Evolutionary conservation across 2,888 invertebrate genomes (phyloP), one percentile per base, ranked within the genome.

Genomic region (Volucella inanis): DNA sequence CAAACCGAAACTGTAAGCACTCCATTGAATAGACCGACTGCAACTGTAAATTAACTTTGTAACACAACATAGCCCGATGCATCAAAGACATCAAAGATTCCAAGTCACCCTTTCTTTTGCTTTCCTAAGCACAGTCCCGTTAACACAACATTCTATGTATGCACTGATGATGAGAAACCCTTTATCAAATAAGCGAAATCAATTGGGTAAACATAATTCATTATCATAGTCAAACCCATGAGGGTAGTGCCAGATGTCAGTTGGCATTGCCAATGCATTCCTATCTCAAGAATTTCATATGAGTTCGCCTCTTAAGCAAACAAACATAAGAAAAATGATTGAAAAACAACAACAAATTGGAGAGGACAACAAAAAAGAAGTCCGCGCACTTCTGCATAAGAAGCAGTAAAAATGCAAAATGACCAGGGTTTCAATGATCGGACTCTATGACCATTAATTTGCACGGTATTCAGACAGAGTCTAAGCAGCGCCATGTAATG

Each of bases 171-270:
- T 65, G 65, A 43, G 74, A 68, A 85, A 64, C 71, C 71, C 65
- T 76, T 76, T 68, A 85, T 85, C 84, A 85, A 76, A 64, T 80
- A 81, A 77, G 67, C 64, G 71, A 47, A 67, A 72, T 81, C 81
- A 76, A 76, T 81, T 81, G 71, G 80, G 68, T 59, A 81, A 81
- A 81, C 85, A 81, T 85, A 81, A 75, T 85, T 85, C 85, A 79
- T 79, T 79, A 72, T 72, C 79, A 68, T 76, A 43, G 76, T 72
- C 76, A 67, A 81, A 76, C 81, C 76, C 76, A 85, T 85, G 85
- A 85, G 85, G 85, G 85, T 72, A 57, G 47, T 57, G 57, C 67
- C 55, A 57, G 39, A 31, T 41, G 39, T 22, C 22, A 54, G n/a
- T 54, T 41, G 31, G 39, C 54, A 55, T 22, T 22, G 18, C 18